These are phyloP conservation scores for Chaenocephalus aceratus DNA, from an alignment of 2,113 vertebrate species.

Conservation along the genomic window DNA sequence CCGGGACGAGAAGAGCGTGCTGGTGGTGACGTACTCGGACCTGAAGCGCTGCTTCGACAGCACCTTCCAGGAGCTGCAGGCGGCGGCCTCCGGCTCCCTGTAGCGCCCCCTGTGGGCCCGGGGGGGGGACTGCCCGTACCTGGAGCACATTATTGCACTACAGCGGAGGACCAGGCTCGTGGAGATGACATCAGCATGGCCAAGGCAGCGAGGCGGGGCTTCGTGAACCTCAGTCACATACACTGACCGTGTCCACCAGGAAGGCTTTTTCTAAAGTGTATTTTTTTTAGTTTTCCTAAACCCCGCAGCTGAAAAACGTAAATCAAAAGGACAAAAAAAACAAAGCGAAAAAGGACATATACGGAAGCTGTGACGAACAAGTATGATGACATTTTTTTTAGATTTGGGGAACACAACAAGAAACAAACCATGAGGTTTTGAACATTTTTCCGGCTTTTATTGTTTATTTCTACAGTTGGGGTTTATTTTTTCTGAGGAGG, in stretches of 20 bases:
- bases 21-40: conserved; percentile 99
- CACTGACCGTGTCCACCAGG: conserved; percentile 95
- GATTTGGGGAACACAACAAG: conserved; percentile 89
- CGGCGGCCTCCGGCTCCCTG: conserved; percentile 94
- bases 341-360: conserved; percentile 65
- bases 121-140: conserved; percentile 84
- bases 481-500: conserved; percentile 88
- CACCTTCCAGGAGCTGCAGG: conserved; percentile 99
- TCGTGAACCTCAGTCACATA: conserved; percentile 95
- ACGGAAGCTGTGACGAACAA: conserved; percentile 81
- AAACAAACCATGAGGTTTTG: conserved; percentile 84
- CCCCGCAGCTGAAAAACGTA: conserved; percentile 86
- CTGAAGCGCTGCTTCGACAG: conserved; percentile 99
- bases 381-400: conserved; percentile 85
- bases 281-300: conserved; percentile 87
- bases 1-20: conserved; percentile 98
- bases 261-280: conserved; percentile 86
- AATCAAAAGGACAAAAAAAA: conserved; percentile 68
- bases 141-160: conserved; percentile 95
- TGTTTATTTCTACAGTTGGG: conserved; percentile 87
- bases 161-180: conserved; percentile 84
- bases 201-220: conserved; percentile 75
- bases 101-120: conserved; percentile 84
- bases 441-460: conserved; percentile 90
- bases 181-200: conserved; percentile 73